phyloP scores from a whole-genome alignment of 1,140 invertebrate species.

The Hermetia illucens region DNA sequence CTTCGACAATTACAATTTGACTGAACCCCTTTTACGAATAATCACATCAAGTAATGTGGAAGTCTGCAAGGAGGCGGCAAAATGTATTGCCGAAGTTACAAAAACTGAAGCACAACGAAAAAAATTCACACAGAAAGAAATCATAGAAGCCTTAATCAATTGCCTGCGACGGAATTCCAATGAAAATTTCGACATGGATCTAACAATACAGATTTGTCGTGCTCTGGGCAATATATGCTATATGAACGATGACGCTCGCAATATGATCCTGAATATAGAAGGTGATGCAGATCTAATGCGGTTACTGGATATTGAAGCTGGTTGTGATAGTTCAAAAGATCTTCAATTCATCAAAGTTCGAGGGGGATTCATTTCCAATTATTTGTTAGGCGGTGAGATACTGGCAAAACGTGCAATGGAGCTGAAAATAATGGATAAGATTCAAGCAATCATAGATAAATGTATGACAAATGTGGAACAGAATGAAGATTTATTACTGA shows the following conservation, averaged over 20 bases:
- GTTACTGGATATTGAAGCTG: conserved; percentile 28
- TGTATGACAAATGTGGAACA: conserved; percentile 30
- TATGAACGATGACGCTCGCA: conserved; percentile 60
- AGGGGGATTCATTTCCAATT: conserved; percentile 63
- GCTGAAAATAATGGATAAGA: conserved; percentile 45
- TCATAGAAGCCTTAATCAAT: conserved; percentile 41
- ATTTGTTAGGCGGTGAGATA: conserved; percentile 57
- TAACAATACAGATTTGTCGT: conserved; percentile 56
- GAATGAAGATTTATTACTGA: conserved; percentile 44
- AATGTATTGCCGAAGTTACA: conserved; percentile 55
- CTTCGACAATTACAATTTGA: conserved; percentile 16
- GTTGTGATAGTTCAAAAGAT: conserved; percentile 23
- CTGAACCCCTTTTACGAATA: not conserved
- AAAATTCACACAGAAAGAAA: conserved; percentile 41
- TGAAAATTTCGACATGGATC: conserved; percentile 31
- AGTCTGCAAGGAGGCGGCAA: conserved; percentile 33
- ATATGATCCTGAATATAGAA: conserved; percentile 42
- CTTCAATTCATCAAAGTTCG: conserved; percentile 39
- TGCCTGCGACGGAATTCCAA: conserved; percentile 23
- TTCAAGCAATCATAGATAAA: conserved; percentile 35
- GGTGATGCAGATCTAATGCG: conserved; percentile 40
- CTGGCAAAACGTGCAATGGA: conserved; percentile 49
- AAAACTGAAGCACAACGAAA: conserved; percentile 52
- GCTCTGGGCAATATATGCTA: conserved; percentile 79
- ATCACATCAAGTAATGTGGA: not conserved